These are phyloP conservation scores for Pterois miles DNA, from an alignment of 2,797 vertebrate species.

Conservation along the genomic window DNA sequence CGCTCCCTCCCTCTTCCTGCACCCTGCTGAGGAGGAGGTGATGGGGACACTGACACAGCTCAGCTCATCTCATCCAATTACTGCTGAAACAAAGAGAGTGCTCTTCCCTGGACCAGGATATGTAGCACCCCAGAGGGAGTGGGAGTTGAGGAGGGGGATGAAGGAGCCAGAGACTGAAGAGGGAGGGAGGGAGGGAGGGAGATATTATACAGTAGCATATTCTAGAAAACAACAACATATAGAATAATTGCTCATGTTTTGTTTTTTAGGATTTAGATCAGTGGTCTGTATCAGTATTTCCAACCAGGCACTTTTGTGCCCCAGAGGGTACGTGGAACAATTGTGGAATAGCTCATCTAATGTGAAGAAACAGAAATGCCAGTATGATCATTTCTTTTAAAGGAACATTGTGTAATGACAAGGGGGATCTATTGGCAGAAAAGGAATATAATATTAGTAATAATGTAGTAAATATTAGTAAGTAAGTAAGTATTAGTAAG, in stretches of 20 bases:
- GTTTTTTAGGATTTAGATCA: background rate
- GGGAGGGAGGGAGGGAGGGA: conserved; percentile 3
- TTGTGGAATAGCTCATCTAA: background rate
- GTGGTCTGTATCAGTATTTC: background rate
- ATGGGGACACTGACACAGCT: conserved; percentile 76
- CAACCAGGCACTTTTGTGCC: too few species aligned
- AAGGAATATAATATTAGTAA: too few species aligned
- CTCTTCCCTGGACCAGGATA: conserved; percentile 61
- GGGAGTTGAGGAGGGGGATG: conserved; percentile 25
- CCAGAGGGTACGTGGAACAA: too few species aligned
- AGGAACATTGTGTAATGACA: too few species aligned
- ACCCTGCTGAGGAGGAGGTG: conserved; percentile 73
- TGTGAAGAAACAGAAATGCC: background rate
- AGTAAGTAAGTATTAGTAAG: too few species aligned
- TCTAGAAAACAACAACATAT: conserved; percentile 26
- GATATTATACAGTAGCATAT: conserved; percentile 29
- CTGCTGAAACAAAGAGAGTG: conserved; percentile 74
- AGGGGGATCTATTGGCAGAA: too few species aligned
- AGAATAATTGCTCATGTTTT: conserved; percentile 1
- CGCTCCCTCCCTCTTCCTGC: conserved; percentile 34
- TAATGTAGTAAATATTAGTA: too few species aligned
- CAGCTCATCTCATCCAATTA: conserved; percentile 81
- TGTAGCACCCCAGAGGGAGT: conserved; percentile 61
- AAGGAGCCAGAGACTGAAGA: conserved; percentile 36
- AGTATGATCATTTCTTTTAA: too few species aligned